Evolutionary conservation across 2,888 invertebrate species (phyloP), one percentile per base, ranked within the genome.

Genomic region (Pristionchus maxplancki): DNA sequence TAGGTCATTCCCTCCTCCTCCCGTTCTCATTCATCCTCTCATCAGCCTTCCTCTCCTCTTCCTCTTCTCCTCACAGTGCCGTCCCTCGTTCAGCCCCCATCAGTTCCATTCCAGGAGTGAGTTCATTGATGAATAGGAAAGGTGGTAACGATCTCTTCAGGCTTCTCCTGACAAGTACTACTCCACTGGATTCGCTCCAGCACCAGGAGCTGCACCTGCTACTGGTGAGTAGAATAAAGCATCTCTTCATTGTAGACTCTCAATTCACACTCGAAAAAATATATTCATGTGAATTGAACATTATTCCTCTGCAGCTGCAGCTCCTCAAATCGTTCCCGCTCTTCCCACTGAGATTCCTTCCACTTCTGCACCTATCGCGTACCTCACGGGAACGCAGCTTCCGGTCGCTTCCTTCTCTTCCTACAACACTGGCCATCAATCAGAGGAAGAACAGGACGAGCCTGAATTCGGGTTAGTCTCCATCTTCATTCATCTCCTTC

Each of bases 121-220:
- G 71, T 74, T 24, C 1, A 37, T n/a, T 64, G 9, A 15, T 9
- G 9, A 4, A 31, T 64, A 0, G 15, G 31, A 24, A 40, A 17
- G 20, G 2, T 20, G 37, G 9, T 71, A 6, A 34, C 17, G 2
- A 37, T 15, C 58, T 34, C 15, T n/a, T 86, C 67, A 86, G 85
- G 48, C 31, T 1, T 86, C 85, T 0, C 85, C 85, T 48, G 85
- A 86, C 28, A 67, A 67, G 48, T 86, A 86, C 48, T 86, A 86
- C 85, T 86, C 85, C 64, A 67, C 85, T 48, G 85, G 85, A 20
- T 86, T 86, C 44, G 85, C 85, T 44, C 85, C 85, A 11, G 67
- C 85, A 24, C 64, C 64, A 17, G 85, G 40, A 40, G 44, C 50
- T 17, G 64, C 50, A 0, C 48, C 81, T 15, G 15, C 81, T 34